Conservation (phyloP, 2,113 vertebrate genomes). For the Dasyurus viverrinus region DNA sequence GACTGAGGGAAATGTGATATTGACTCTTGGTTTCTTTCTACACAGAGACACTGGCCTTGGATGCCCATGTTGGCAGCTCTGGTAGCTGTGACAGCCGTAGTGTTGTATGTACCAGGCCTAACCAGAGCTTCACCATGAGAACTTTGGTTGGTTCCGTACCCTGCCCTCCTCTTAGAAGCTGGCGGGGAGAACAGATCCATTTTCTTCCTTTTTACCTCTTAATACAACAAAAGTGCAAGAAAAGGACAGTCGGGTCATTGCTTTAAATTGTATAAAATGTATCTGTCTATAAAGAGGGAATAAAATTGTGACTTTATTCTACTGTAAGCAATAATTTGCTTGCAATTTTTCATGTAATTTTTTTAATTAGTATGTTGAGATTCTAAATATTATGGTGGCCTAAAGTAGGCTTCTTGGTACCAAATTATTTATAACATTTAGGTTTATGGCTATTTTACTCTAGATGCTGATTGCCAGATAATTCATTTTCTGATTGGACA, state of each 20-base stretch:
- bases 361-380: conserved; percentile 88
- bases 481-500: conserved; percentile 81
- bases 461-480: conserved; percentile 85
- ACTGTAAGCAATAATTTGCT: conserved; percentile 93
- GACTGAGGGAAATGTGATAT: conserved; percentile 80
- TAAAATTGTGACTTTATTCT: conserved; percentile 94
- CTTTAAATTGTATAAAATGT: conserved; percentile 96
- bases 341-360: conserved; percentile 89
- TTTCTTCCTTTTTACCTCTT: conserved; percentile 90
- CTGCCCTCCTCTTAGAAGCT: conserved; percentile 89
- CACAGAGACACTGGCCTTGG: conserved; percentile 98
- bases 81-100: conserved; percentile 95
- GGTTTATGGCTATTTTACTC: conserved; percentile 84
- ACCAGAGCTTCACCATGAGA: conserved; percentile 95
- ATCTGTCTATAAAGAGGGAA: conserved; percentile 97
- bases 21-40: conserved; percentile 87
- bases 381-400: conserved; percentile 90
- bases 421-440: conserved; percentile 88
- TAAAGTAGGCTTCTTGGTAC: conserved; percentile 91
- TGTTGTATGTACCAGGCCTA: conserved; percentile 94
- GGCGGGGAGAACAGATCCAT: conserved; percentile 88
- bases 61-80: conserved; percentile 97
- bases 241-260: conserved; percentile 89
- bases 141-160: conserved; percentile 87
- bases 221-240: conserved; percentile 87